These are phyloP conservation scores for Poecilobothrus nobilitatus DNA, from an alignment of 2,888 invertebrate genomes.

Conservation along the genomic window DNA sequence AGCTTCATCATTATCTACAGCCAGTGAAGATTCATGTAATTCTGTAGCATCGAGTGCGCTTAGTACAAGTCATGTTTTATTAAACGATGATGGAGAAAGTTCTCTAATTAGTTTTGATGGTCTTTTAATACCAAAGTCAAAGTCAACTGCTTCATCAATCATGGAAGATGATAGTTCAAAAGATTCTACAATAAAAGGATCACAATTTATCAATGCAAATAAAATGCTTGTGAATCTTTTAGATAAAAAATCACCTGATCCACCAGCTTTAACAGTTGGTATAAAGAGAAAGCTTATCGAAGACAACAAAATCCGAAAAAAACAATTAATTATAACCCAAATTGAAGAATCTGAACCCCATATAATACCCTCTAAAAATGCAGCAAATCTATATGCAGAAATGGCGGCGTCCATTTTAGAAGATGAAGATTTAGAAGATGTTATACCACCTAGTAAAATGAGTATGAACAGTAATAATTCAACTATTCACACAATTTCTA, in stretches of 20 bases:
- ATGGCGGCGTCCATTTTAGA: conserved; percentile 76
- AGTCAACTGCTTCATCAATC: conserved; percentile 32
- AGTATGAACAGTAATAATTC: background rate
- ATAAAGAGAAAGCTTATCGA: conserved; percentile 33
- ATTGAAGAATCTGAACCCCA: conserved; percentile 43
- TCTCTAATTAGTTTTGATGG: conserved; percentile 57
- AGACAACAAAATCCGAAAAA: conserved; percentile 31
- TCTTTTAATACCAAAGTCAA: conserved; percentile 49
- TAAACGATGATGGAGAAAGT: conserved; percentile 50
- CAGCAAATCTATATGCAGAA: conserved; percentile 77
- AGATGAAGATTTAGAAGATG: conserved; percentile 58
- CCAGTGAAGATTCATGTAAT: conserved; percentile 46
- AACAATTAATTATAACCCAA: conserved; percentile 27
- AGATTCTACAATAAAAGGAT: conserved; percentile 36
- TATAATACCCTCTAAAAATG: conserved; percentile 58
- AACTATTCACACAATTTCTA: conserved; percentile 2
- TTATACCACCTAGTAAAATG: conserved; percentile 27
- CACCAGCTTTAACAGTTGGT: conserved; percentile 38
- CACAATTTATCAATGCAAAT: conserved; percentile 44
- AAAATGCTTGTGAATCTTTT: conserved; percentile 78
- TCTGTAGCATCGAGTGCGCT: conserved; percentile 51
- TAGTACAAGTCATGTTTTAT: conserved; percentile 33
- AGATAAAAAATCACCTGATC: conserved; percentile 59
- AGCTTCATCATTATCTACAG: conserved; percentile 14
- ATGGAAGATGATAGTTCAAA: conserved; percentile 52